These are phyloP conservation scores for Orbicella faveolata DNA, from an alignment of 64 coral and sea anemone species.

Conservation along the genomic window DNA sequence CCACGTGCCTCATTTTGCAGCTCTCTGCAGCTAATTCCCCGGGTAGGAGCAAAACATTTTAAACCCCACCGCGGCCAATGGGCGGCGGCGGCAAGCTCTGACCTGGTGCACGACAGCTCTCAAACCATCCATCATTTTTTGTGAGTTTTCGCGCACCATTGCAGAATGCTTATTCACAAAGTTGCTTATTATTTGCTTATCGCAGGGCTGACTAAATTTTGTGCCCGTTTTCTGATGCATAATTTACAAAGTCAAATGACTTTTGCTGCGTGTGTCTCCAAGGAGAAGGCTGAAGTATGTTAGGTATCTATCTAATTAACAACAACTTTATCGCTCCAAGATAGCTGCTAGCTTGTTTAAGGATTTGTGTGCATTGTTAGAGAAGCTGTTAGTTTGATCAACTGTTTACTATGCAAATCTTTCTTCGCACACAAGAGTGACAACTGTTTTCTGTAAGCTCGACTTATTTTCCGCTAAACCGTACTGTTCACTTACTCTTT, in stretches of 20 bases:
- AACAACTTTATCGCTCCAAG: slow-evolving; percentile 8
- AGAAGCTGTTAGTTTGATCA: slow-evolving; percentile 8
- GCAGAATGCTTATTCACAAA: slow-evolving; percentile 15
- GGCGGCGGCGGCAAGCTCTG: background rate
- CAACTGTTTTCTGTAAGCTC: background rate
- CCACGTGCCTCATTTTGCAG: slow-evolving; percentile 44
- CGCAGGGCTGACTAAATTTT: background rate
- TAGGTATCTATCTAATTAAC: slow-evolving; percentile 35
- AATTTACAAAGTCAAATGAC: background rate
- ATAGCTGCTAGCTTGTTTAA: slow-evolving; percentile 4
- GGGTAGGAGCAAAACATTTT: background rate
- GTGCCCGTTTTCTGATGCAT: background rate
- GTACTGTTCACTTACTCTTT: background rate
- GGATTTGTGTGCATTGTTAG: background rate
- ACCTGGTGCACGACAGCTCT: background rate
- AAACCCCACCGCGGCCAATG: slow-evolving; percentile 9
- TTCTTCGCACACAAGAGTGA: background rate
- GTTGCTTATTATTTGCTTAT: slow-evolving; percentile 13
- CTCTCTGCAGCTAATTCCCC: background rate
- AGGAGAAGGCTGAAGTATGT: slow-evolving; percentile 27
- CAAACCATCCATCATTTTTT: background rate
- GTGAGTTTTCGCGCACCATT: background rate
- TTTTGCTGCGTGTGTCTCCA: slow-evolving; percentile 32
- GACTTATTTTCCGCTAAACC: background rate
- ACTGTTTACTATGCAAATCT: slow-evolving; percentile 37